Conservation (phyloP, 2,888 invertebrate species). For the Cybosia mesomella region DNA sequence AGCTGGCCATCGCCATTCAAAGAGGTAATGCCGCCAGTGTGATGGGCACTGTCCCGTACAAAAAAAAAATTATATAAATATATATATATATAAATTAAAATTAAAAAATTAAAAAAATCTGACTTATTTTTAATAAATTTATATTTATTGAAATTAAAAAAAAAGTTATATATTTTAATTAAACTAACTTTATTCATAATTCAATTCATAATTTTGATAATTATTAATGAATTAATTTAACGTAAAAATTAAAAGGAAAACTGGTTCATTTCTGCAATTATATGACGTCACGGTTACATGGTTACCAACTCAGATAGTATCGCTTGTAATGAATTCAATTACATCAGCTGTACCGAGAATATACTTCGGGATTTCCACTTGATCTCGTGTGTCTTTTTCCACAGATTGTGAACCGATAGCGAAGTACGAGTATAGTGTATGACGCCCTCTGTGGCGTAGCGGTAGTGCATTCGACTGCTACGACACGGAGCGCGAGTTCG, state of each 20-base stretch:
- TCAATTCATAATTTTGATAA: neutral
- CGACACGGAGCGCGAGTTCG: too few relatives aligned
- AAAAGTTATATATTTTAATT: too few relatives aligned
- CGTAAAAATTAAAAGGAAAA: conserved; percentile 5
- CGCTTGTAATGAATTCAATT: conserved; percentile 30
- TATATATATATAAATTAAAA: too few relatives aligned
- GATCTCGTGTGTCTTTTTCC: neutral
- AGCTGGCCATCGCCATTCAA: too few relatives aligned
- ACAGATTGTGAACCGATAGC: neutral
- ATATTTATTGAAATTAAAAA: too few relatives aligned
- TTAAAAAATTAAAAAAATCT: too few relatives aligned
- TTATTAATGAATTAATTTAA: neutral
- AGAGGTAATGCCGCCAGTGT: too few relatives aligned
- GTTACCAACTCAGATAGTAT: conserved; percentile 27
- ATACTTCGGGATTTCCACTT: conserved; percentile 27
- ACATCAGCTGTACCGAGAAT: conserved; percentile 30
- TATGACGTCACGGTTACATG: neutral
- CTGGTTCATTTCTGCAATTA: neutral
- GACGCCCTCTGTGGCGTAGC: too few relatives aligned
- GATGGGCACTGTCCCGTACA: too few relatives aligned
- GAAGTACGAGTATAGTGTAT: neutral
- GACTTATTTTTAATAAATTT: too few relatives aligned
- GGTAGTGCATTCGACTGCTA: too few relatives aligned
- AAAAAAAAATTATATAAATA: too few relatives aligned
- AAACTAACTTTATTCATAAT: neutral